Conservation (phyloP, 2,113 vertebrate species). For the Saguinus midas region DNA sequence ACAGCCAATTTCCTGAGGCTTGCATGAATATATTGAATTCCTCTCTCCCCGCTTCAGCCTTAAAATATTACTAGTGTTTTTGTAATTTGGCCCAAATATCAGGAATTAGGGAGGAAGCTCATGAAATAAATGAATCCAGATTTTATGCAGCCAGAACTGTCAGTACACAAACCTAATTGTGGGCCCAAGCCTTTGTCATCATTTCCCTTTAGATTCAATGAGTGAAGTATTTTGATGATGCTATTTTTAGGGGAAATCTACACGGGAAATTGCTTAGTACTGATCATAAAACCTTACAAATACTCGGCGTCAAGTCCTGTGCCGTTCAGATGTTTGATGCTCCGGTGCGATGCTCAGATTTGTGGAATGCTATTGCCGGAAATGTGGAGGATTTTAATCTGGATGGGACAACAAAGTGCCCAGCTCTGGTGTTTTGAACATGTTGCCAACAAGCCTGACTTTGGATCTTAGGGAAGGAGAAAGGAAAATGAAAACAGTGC, state of each 20-base stretch:
- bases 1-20: accelerated
- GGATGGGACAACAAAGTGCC: too few relatives aligned
- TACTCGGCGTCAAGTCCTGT: accelerated
- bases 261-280: neutral
- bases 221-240: neutral
- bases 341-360: neutral
- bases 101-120: neutral
- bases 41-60: accelerated
- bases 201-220: neutral
- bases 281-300: accelerated
- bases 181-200: too few relatives aligned
- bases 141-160: neutral
- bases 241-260: neutral
- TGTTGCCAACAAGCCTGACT: neutral
- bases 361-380: neutral
- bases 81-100: neutral
- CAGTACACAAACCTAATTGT: neutral
- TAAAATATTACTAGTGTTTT: neutral
- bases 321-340: accelerated
- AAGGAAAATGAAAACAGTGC: neutral
- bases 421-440: neutral
- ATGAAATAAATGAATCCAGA: neutral
- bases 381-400: neutral
- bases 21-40: accelerated
- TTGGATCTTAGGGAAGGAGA: neutral